A percentile compares a stretch with the other conserved stretches of the same genome.
These are phyloP conservation scores for Drosophila heteroneura DNA, from an alignment of 2,888 invertebrate genomes.

Conservation along the genomic window DNA sequence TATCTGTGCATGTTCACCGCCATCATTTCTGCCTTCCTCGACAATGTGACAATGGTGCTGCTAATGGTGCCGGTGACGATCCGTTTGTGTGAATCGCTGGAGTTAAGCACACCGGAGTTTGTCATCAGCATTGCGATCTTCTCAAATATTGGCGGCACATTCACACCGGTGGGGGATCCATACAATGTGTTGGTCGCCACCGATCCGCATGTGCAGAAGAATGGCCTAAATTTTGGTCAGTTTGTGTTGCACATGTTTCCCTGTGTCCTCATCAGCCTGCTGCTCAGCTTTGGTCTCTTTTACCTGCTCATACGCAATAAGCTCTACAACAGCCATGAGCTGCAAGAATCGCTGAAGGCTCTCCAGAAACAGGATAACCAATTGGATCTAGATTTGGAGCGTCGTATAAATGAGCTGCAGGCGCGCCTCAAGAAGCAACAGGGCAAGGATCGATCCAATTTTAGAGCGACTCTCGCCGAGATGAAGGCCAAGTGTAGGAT, in stretches of 20 bases:
- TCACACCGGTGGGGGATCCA: slow-evolving; percentile 96
- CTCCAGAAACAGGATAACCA: slow-evolving; percentile 89
- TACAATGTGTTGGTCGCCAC: slow-evolving; percentile 86
- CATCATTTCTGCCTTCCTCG: slow-evolving; percentile 89
- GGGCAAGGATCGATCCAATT: slow-evolving; percentile 86
- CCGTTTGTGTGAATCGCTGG: slow-evolving; percentile 94
- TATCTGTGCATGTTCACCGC: slow-evolving; percentile 89
- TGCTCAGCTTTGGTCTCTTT: slow-evolving; percentile 89
- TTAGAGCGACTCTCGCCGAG: slow-evolving; percentile 86
- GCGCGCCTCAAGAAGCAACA: slow-evolving; percentile 57
- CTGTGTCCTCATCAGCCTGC: slow-evolving; percentile 87
- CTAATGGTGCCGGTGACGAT: slow-evolving; percentile 90
- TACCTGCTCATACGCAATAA: slow-evolving; percentile 89
- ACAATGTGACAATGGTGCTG: slow-evolving; percentile 91
- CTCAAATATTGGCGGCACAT: slow-evolving; percentile 95
- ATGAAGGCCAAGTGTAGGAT: slow-evolving; percentile 90
- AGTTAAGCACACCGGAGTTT: slow-evolving; percentile 93
- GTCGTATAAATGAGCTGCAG: background rate
- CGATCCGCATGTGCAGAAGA: slow-evolving; percentile 58
- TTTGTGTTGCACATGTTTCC: slow-evolving; percentile 93
- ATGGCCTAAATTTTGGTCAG: slow-evolving; percentile 90
- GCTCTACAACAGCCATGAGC: slow-evolving; percentile 88
- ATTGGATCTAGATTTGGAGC: background rate
- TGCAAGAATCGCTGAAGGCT: slow-evolving; percentile 91
- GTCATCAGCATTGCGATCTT: slow-evolving; percentile 94